Percentiles rank a stretch among this genome's conserved stretches.
Evolutionary conservation across 2,888 invertebrate genomes (phyloP).

Genomic region (Masnerella sp.): DNA sequence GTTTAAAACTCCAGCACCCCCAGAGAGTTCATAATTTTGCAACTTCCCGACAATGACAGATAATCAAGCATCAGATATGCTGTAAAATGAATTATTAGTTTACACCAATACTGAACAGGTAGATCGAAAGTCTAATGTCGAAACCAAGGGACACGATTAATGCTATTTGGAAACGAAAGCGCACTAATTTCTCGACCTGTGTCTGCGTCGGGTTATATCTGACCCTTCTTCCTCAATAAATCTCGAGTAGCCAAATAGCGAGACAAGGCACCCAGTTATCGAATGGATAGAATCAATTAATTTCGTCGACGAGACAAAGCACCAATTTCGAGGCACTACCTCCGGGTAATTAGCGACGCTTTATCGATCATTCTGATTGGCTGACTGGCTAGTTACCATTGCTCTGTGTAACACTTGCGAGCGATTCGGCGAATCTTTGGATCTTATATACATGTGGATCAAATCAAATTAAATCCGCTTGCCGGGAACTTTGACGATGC

Average conservation of each 20-base stretch:
- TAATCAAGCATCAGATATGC: no score
- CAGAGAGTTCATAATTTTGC: no score
- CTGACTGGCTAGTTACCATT: constrained; percentile 56
- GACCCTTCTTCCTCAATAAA: constrained; percentile 61
- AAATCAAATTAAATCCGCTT: constrained; percentile 56
- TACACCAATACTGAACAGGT: background rate
- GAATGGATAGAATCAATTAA: constrained; percentile 72
- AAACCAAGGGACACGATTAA: constrained; percentile 45
- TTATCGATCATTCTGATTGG: constrained; percentile 73
- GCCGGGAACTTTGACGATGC: constrained; percentile 46
- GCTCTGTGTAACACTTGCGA: constrained; percentile 54
- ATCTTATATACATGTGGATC: constrained; percentile 59
- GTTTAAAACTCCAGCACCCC: no score
- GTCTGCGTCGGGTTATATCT: constrained; percentile 38
- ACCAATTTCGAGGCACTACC: constrained; percentile 69
- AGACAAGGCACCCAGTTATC: constrained; percentile 64
- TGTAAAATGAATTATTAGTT: no score
- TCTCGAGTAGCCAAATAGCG: constrained; percentile 59
- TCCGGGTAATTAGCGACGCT: constrained; percentile 71
- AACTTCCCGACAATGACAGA: background rate
- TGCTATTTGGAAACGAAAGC: constrained; percentile 51
- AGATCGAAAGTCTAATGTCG: constrained; percentile 18
- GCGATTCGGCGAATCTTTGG: constrained; percentile 51
- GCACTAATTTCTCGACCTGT: constrained; percentile 55
- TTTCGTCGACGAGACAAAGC: constrained; percentile 69